Conservation (phyloP, 2,113 vertebrate genomes). For the Coregonus clupeaformis region DNA sequence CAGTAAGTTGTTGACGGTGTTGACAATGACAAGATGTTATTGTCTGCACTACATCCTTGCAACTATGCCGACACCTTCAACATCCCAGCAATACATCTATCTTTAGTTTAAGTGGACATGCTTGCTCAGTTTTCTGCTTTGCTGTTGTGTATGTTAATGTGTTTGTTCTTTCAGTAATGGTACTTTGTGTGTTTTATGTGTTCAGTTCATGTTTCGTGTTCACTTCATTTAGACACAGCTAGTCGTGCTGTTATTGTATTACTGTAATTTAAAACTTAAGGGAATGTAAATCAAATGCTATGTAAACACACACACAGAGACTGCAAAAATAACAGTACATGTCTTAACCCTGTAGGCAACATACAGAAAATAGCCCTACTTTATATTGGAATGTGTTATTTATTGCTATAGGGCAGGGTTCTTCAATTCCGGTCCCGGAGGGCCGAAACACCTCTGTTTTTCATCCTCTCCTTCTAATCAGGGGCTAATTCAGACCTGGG, state of each 20-base stretch:
- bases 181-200: background rate
- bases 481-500: too few relatives aligned
- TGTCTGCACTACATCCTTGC: background rate
- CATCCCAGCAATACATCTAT: conserved; percentile 7
- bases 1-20: background rate
- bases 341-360: background rate
- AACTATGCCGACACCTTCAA: conserved; percentile 1
- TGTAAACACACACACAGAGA: background rate
- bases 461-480: too few relatives aligned
- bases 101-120: background rate
- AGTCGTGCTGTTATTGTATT: too few relatives aligned
- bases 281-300: too few relatives aligned
- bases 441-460: too few relatives aligned
- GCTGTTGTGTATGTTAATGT: background rate
- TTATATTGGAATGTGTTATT: background rate
- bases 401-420: too few relatives aligned
- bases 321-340: background rate
- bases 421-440: too few relatives aligned
- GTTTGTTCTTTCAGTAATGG: background rate
- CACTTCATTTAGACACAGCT: background rate
- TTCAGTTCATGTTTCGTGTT: background rate
- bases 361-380: background rate
- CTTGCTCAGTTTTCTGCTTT: background rate
- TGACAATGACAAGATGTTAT: background rate
- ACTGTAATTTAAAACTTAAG: too few relatives aligned